Base-by-base conservation (phyloP, 2,888 invertebrate genomes). In the Myopa tessellatipennis region DNA sequence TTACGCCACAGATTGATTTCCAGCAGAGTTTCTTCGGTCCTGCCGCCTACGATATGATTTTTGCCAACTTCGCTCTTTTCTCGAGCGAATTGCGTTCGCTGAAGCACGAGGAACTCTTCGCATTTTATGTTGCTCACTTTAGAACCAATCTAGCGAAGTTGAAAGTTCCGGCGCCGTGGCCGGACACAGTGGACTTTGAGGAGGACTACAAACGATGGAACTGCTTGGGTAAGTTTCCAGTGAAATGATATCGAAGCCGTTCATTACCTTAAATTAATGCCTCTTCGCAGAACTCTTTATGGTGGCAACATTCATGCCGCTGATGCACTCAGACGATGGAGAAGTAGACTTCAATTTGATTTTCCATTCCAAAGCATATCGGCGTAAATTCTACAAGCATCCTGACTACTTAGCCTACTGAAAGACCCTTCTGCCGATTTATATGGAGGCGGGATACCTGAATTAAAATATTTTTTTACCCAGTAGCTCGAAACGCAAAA, bases 101-200 rank as follows among this genome's bases (percentile, higher is more conserved):
- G 18, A 74, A 74, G 16, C 68, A 67, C 16, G 55, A 18, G 1
- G 78, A 78, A 18, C 69, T 78, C 5, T 55, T 76, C 3, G 26
- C 63, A 14, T 73, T 50, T 50, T 78, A 78, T 52, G 76, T 76
- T 36, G 34, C n/a, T n/a, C 50, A 63, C 38, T 78, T 78, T 14
- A 8, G 58, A 10, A 65, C 50, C 5, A 50, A 73, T 63, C 67
- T 78, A 8, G 45, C 61, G 26, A 76, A 74, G 58, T 63, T 78
- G 12, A 34, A 58, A 18, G 74, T 61, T 26, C n/a, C 50, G 10
- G 38, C 18, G 2, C 45, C 45, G 1, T n/a, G 45, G 6, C 78
- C 68, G 4, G 50, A 18, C 16, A 76, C 18, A 34, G 52, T n/a
- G 5, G 65, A 76, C 18, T 68, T 78, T 8, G 34, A 69, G 55